These are phyloP conservation scores for Xyrauchen texanus DNA, from an alignment of 2,113 vertebrate species.

Conservation along the genomic window DNA sequence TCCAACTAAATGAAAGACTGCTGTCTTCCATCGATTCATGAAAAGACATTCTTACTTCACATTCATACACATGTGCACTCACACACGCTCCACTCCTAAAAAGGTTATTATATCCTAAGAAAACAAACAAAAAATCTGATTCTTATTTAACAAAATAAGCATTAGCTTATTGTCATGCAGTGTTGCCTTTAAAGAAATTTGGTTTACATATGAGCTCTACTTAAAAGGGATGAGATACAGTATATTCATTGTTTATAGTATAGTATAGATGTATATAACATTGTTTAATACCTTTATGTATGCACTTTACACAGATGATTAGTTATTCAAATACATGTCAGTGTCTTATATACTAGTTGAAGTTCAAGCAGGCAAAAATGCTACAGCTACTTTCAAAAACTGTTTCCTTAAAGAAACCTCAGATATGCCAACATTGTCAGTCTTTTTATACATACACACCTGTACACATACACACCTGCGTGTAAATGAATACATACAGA, in stretches of 20 bases:
- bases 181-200: slow-evolving; percentile 63
- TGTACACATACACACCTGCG: slow-evolving; percentile 46
- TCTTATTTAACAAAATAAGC: slow-evolving; percentile 60
- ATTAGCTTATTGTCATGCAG: slow-evolving; percentile 74
- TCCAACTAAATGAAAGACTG: slow-evolving; percentile 14
- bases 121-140: slow-evolving; percentile 49
- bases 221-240: slow-evolving; percentile 61
- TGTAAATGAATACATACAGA: slow-evolving; percentile 30
- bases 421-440: slow-evolving; percentile 57
- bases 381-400: slow-evolving; percentile 66
- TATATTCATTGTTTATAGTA: slow-evolving; percentile 58
- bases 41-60: background rate
- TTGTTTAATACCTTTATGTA: slow-evolving; percentile 66
- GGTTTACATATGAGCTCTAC: slow-evolving; percentile 70
- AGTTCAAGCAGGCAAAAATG: slow-evolving; percentile 74
- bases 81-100: slow-evolving; percentile 46
- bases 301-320: slow-evolving; percentile 68
- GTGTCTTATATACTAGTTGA: slow-evolving; percentile 70
- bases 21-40: background rate
- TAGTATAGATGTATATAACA: slow-evolving; percentile 66
- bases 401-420: slow-evolving; percentile 57
- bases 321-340: slow-evolving; percentile 72
- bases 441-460: slow-evolving; percentile 60
- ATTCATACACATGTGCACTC: slow-evolving; percentile 57
- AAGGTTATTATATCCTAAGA: slow-evolving; percentile 50